Evolutionary conservation across 1,140 invertebrate genomes (phyloP).

Genomic region (Meloidogyne floridensis): DNA sequence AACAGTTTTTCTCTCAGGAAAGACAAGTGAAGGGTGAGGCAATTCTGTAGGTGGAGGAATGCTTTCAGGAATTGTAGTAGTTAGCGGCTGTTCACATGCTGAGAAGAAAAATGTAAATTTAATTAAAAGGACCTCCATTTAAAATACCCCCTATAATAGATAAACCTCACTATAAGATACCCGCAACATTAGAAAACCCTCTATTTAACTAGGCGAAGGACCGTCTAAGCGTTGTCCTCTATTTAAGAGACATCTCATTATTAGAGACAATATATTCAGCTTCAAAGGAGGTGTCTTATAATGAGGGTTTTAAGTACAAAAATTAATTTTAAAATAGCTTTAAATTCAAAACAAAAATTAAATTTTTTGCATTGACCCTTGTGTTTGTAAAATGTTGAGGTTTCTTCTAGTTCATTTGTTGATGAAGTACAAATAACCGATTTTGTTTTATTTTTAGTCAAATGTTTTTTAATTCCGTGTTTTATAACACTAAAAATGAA

Average conservation of each 20-base stretch:
- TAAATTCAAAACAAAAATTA: background rate
- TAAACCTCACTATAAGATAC: too few species aligned
- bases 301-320: background rate
- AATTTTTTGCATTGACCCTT: slow-evolving; percentile 9
- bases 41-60: background rate
- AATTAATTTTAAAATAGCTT: background rate
- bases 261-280: too few species aligned
- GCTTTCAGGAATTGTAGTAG: background rate
- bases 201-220: too few species aligned
- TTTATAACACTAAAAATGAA: background rate
- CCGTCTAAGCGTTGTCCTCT: too few species aligned
- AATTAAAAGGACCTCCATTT: background rate
- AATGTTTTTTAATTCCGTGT: slow-evolving; percentile 10
- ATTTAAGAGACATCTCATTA: too few species aligned
- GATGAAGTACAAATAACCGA: background rate
- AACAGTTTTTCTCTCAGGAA: background rate
- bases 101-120: background rate
- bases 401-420: background rate
- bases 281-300: too few species aligned
- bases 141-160: too few species aligned
- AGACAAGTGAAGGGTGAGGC: background rate
- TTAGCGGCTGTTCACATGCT: background rate
- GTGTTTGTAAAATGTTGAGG: background rate
- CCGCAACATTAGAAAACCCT: too few species aligned
- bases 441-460: background rate